Evolutionary conservation across 2,797 vertebrate species (phyloP), one percentile per base, ranked within the genome.

Genomic region (Propithecus perrieri): DNA sequence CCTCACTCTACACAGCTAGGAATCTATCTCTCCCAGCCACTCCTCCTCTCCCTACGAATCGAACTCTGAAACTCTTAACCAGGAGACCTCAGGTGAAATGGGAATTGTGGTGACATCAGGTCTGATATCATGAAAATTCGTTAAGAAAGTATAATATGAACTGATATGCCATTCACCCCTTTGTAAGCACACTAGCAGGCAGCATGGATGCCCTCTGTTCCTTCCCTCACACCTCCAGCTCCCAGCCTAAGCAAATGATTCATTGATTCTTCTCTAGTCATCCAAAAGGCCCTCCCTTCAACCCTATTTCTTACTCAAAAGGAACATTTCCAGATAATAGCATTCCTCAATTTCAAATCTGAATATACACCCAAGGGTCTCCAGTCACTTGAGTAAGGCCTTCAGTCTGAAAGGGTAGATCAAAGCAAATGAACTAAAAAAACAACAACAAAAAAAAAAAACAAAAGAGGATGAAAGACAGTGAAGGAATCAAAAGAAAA

Each of bases 231-330:
- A 6, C 26, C 12, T 63, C 38, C 22, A 50, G 13, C 24, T 12
- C 6, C 7, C 5, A 38, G 24, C 48, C 3, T 13, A 18, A 59
- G 10, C 6, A 11, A 3, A 14, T 9, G 11, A 41, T 1, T 48
- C 17, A 7, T 3, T 43, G 38, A 63, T 26, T 55, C 15, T 22
- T 55, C 38, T 69, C 53, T 55, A 2, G 38, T 53, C 1, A 53
- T 38, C 30, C 20, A n/a, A 65, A 91, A 55, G 14, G 6, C 12
- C 17, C 55, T 88, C 46, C 5, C 53, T 89, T 87, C 13, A 59
- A 33, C 17, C 17, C 2, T 46, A 24, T 9, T 20, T 26, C 35
- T 69, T 57, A 38, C 18, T 28, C 3, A 11, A 86, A 65, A n/a
- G 4, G 67, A 90, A 28, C 17, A 81, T 50, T 90, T 85, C 55